phyloP scores from a whole-genome alignment of 92 coral and sea anemone species.

The Micromussa lordhowensis region DNA sequence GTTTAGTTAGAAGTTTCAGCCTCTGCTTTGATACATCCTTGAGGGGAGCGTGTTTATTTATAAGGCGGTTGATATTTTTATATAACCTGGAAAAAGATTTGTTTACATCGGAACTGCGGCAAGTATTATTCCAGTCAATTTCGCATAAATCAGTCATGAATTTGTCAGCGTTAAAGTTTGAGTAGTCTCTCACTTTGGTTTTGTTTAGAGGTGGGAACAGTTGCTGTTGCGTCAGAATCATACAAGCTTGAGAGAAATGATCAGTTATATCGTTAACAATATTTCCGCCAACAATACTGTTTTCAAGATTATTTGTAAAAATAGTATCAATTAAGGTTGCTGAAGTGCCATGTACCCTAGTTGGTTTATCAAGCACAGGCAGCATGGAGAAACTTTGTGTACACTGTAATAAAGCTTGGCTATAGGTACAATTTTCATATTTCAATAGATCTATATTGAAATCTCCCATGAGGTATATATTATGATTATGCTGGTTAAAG shows the following conservation, averaged over 20 bases:
- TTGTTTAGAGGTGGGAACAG: neutral
- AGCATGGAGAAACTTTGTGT: slow-evolving; percentile 50
- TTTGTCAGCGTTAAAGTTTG: slow-evolving; percentile 10
- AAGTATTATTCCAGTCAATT: slow-evolving; percentile 19
- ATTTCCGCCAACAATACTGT: slow-evolving; percentile 37
- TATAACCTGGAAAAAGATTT: slow-evolving; percentile 39
- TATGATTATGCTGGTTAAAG: slow-evolving; percentile 22
- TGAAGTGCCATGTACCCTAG: slow-evolving; percentile 56
- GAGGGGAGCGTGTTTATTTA: slow-evolving; percentile 63
- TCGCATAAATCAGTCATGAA: slow-evolving; percentile 15
- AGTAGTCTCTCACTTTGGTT: slow-evolving; percentile 36
- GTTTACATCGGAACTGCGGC: neutral
- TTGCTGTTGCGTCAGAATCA: neutral
- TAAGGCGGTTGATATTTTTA: slow-evolving; percentile 17
- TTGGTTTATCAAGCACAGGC: slow-evolving; percentile 68
- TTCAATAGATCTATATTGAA: slow-evolving; percentile 33
- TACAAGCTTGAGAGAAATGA: slow-evolving; percentile 57
- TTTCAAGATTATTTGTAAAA: slow-evolving; percentile 35
- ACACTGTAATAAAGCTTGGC: slow-evolving; percentile 29
- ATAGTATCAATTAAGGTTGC: slow-evolving; percentile 60
- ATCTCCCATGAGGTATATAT: slow-evolving; percentile 21
- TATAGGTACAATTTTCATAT: slow-evolving; percentile 46
- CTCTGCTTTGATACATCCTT: slow-evolving; percentile 25
- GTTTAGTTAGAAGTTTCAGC: slow-evolving; percentile 42
- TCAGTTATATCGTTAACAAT: slow-evolving; percentile 51